phyloP scores from a whole-genome alignment of 2,797 vertebrate species.

The Xenops minutus region DNA sequence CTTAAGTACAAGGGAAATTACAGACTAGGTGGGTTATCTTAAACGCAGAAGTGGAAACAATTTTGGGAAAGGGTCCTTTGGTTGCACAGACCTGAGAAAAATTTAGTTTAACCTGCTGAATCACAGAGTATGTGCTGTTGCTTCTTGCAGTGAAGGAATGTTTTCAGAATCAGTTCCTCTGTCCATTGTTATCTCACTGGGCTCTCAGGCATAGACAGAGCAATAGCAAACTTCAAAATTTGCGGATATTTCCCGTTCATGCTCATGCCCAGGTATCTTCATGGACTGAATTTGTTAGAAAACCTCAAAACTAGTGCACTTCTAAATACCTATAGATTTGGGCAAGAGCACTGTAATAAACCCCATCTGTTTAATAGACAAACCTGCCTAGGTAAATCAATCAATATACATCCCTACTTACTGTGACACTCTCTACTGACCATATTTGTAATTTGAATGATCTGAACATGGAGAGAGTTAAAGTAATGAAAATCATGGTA shows the following conservation, averaged over 20 bases:
- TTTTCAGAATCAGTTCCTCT: neutral
- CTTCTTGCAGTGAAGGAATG: neutral
- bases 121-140: neutral
- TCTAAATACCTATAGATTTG: neutral
- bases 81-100: neutral
- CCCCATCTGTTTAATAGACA: neutral
- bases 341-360: neutral
- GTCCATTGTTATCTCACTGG: neutral
- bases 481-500: neutral
- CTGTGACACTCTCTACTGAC: neutral
- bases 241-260: neutral
- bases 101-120: neutral
- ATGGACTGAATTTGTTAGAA: neutral
- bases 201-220: neutral
- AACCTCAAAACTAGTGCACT: neutral
- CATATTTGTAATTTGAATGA: neutral
- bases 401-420: neutral
- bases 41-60: neutral
- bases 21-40: neutral
- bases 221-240: neutral
- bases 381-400: neutral
- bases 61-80: neutral
- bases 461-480: neutral
- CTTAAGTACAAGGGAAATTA: neutral
- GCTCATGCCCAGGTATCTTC: neutral